Base-by-base conservation (phyloP, 2,888 invertebrate genomes). In the Boloria selene region DNA sequence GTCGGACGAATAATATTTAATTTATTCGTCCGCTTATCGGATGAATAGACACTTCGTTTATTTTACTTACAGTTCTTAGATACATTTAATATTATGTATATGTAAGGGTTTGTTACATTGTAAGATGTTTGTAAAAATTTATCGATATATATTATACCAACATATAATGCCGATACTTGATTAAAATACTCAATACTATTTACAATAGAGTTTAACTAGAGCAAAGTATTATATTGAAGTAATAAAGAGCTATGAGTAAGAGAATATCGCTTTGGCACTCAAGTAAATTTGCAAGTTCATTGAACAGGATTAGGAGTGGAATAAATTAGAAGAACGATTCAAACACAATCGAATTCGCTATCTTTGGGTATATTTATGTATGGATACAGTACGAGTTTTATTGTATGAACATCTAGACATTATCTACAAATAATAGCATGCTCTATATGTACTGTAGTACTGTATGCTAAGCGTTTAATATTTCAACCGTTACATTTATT, bases 271-370 rank as follows among this genome's bases (percentile, higher is more conserved):
- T 59, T 63, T 47, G 64, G 64, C 58, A 64, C 50, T 61, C 51
- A 52, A 61, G 47, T 61, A 61, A 61, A 61, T 61, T 61, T 61
- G 61, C 51, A 61, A 61, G 61, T 61, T 52, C 58, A 64, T 47
- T 64, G 64, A 64, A 64, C 58, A 59, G 59, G 47, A 64, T 64
- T 64, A 64, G 47, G 58, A 64, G 45, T 64, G 45, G 64, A 59
- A 64, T 64, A 64, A 64, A 64, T 64, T 58, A 64, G 51, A 64
- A 26, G 38, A 31, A 56, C 45, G 56, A 56, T 45, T 45, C n/a
- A 16, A 56, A 56, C 45, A 56, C 45, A 56, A 56, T 56, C 26
- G 45, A 56, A 59, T 49, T 31, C 49, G 50, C 17, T 50, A 59
- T 59, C 31, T 59, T 38, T 31, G 59, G 38, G 17, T 50, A 59